These are phyloP conservation scores for Phalacrocorax brasilianus DNA, from an alignment of 2,113 vertebrate species.

Conservation along the genomic window DNA sequence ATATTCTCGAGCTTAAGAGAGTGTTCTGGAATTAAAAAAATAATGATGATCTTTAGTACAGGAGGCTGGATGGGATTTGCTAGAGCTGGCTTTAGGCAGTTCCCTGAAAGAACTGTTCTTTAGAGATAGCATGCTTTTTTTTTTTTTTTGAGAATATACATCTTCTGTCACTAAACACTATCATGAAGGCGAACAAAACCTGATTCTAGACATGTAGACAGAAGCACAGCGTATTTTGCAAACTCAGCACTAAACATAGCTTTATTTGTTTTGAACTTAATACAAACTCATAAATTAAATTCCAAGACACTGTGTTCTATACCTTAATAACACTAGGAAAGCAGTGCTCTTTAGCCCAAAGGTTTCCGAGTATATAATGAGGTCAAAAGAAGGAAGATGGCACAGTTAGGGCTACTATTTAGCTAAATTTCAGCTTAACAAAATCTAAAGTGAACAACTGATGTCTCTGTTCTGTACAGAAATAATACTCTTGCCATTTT, in stretches of 20 bases:
- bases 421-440: neutral
- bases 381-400: neutral
- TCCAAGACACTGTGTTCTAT: neutral
- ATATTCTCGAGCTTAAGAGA: neutral
- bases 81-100: neutral
- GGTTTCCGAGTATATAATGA: neutral
- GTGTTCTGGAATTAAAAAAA: neutral
- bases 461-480: neutral
- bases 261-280: neutral
- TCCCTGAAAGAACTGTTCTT: neutral
- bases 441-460: neutral
- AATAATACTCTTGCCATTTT: neutral
- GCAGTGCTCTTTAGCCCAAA: neutral
- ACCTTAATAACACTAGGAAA: neutral
- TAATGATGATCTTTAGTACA: neutral
- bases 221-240: neutral
- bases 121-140: neutral
- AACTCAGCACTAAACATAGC: neutral
- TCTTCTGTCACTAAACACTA: neutral
- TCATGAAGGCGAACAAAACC: neutral
- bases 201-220: neutral
- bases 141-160: neutral
- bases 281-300: neutral
- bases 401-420: neutral
- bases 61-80: too few species aligned